phyloP scores from a whole-genome alignment of 2,888 invertebrate species.

The Punctoribates punctum region DNA sequence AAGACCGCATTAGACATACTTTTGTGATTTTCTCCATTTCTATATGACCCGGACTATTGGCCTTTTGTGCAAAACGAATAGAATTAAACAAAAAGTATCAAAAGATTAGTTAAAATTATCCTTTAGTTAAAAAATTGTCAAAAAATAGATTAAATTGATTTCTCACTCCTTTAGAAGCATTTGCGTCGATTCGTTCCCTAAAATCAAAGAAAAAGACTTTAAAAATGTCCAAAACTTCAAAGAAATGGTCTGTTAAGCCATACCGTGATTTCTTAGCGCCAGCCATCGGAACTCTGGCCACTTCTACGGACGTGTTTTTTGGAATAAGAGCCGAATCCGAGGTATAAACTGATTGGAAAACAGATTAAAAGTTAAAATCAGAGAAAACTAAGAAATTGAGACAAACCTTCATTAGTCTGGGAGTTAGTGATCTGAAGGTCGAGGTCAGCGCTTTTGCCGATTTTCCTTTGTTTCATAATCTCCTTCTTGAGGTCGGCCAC shows the following conservation, averaged over 20 bases:
- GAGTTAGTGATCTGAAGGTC: conserved; percentile 95
- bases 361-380: conserved; percentile 16
- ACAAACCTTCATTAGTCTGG: conserved; percentile 89
- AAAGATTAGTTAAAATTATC: neutral
- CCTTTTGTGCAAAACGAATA: neutral
- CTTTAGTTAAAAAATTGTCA: neutral
- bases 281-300: conserved; percentile 74
- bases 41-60: conserved; percentile 24
- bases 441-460: conserved; percentile 89
- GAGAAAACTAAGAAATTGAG: neutral
- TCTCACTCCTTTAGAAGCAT: neutral
- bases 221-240: neutral
- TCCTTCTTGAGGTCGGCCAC: conserved; percentile 90
- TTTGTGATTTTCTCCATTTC: conserved; percentile 25
- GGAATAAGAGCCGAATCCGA: conserved; percentile 88
- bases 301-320: conserved; percentile 93
- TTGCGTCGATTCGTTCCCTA: neutral
- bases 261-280: conserved; percentile 38
- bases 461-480: conserved; percentile 89
- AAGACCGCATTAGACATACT: neutral
- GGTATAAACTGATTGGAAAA: conserved; percentile 69
- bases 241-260: neutral
- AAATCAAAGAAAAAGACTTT: neutral
- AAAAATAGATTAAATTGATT: too few relatives aligned
- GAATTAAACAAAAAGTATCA: neutral